phyloP scores from a whole-genome alignment of 2,797 vertebrate species.

The Coregonus ussuriensis region DNA sequence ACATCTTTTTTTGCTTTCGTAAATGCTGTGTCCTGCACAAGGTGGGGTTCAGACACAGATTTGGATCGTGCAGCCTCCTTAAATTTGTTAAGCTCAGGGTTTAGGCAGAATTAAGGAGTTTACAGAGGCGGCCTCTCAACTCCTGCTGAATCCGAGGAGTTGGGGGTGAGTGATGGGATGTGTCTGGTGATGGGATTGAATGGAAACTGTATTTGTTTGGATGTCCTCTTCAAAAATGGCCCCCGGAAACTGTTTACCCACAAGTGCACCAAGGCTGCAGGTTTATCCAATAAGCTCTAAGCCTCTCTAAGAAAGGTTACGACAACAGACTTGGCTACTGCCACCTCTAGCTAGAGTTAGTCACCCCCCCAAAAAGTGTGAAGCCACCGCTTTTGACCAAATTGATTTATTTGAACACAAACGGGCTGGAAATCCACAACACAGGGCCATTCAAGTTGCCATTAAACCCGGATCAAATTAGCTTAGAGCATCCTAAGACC shows the following conservation, averaged over 20 bases:
- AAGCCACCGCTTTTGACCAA: constrained; percentile 20
- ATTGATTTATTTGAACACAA: constrained; percentile 20
- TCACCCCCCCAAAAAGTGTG: not conserved
- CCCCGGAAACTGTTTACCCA: not conserved
- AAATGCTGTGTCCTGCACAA: constrained; percentile 5
- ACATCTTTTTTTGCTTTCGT: not conserved
- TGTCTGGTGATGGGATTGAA: not conserved
- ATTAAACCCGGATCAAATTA: too few species aligned
- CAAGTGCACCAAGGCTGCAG: not conserved
- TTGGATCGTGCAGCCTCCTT: constrained; percentile 13
- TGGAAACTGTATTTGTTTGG: not conserved
- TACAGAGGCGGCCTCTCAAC: not conserved
- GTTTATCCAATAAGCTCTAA: constrained; percentile 3
- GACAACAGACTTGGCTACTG: not conserved
- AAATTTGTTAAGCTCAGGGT: constrained; percentile 26
- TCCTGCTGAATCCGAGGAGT: too few species aligned
- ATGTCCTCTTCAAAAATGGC: not conserved
- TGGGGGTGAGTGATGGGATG: constrained; percentile 10
- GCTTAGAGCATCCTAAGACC: too few species aligned
- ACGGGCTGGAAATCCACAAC: constrained; percentile 16
- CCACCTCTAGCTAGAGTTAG: not conserved
- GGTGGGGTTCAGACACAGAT: not conserved
- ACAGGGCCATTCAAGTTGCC: not conserved
- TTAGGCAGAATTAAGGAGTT: constrained; percentile 21
- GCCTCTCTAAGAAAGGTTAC: not conserved